Base-by-base conservation (phyloP, 2,888 invertebrate species). In the Ceraclea dissimilis region DNA sequence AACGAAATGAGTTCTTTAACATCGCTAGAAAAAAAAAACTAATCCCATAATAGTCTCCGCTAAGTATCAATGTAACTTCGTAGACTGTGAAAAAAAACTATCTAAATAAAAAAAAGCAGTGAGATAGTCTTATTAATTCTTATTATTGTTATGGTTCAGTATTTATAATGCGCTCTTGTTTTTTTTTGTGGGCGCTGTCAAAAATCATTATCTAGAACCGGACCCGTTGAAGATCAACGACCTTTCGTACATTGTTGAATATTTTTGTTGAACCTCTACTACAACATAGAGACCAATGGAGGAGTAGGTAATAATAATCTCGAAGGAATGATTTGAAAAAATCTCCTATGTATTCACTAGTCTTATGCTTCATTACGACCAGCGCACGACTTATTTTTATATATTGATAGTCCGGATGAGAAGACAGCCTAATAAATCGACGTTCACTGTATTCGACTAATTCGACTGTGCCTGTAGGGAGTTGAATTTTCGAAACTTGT, bases 141-240 rank as follows among this genome's bases (percentile, higher is more conserved):
- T n/a, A n/a, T n/a, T n/a, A n/a, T 10, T 26, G 26, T 13, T 47
- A 47, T 47, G 18, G 18, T 10, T 17, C 6, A 11, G 11, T 20
- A 20, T 20, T 20, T 47, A 47, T 43, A 47, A 47, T 13, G 39
- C 39, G 39, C 39, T 39, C 39, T 39, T 39, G 39, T n/a, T 39
- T 39, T 39, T n/a, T n/a, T 39, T 39, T 39, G 13, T 39, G 39
- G 39, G 16, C 16, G 39, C 39, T 39, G 39, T 39, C 39, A 39
- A 16, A 39, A 39, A 39, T 39, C 39, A 39, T 39, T 16, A 39
- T 39, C 39, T 39, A 39, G 39, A 39, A 39, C 39, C 39, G 39
- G 39, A 5, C 39, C 39, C 39, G 39, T n/a, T 4, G 39, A 39
- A 39, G 39, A 39, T 39, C 39, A 39, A 39, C 13, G 39, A 39